These are phyloP conservation scores for Spinus olivaceus DNA, from an alignment of 2,797 vertebrate species.

Conservation along the genomic window DNA sequence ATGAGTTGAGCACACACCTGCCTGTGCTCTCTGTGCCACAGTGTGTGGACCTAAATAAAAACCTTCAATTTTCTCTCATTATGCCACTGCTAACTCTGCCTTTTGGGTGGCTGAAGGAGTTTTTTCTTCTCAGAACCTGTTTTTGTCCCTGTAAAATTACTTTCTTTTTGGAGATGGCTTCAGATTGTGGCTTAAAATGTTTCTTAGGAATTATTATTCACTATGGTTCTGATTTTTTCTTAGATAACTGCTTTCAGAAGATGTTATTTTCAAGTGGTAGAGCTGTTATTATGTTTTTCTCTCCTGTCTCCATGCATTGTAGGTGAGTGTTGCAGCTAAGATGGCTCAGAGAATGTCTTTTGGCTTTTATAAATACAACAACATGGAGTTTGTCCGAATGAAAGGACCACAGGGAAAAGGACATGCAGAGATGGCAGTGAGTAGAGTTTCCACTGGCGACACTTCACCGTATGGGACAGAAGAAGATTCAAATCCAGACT, in stretches of 20 bases:
- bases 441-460: slow-evolving; percentile 92
- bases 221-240: neutral
- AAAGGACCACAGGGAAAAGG: slow-evolving; percentile 98
- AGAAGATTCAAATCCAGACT: slow-evolving; percentile 87
- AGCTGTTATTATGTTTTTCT: neutral
- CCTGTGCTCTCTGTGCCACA: neutral
- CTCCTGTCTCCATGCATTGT: neutral
- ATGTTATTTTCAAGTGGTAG: neutral
- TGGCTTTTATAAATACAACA: slow-evolving; percentile 97
- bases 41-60: neutral
- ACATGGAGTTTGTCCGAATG: slow-evolving; percentile 99
- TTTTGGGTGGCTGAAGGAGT: neutral
- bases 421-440: slow-evolving; percentile 97
- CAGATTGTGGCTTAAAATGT: neutral
- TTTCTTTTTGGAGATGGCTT: neutral
- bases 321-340: slow-evolving; percentile 96
- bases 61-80: neutral
- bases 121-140: neutral
- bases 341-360: slow-evolving; percentile 98
- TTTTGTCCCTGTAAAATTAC: neutral
- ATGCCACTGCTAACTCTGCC: neutral
- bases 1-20: neutral
- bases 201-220: neutral
- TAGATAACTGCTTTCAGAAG: neutral
- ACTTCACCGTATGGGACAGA: slow-evolving; percentile 92